Conservation (phyloP, 2,888 invertebrate species). For the Nasonia oneida region DNA sequence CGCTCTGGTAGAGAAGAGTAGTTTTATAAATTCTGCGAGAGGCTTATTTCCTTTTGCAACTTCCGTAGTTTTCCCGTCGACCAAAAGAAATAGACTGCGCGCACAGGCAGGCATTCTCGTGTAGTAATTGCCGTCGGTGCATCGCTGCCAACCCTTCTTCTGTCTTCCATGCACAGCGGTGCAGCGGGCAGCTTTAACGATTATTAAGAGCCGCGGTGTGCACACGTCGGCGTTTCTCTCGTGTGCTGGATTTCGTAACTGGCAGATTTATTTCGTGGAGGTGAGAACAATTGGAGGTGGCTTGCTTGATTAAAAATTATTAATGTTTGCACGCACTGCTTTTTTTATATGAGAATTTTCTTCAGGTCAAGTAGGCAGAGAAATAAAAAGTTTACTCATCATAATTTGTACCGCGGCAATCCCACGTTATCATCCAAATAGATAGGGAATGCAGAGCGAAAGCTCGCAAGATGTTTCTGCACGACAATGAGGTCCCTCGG, state of each 20-base stretch:
- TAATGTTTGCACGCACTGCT: too few species aligned
- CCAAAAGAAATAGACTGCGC: constrained; percentile 3
- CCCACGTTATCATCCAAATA: not conserved
- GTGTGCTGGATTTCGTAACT: not conserved
- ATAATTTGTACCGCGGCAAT: not conserved
- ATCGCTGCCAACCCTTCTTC: not conserved
- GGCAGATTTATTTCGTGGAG: not conserved
- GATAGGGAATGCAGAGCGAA: not conserved
- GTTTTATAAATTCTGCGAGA: constrained; percentile 46
- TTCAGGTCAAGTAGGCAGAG: too few species aligned
- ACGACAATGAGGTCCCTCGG: not conserved
- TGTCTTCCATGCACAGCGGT: constrained; percentile 31
- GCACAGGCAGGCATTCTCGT: constrained; percentile 13
- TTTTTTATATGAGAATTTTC: too few species aligned
- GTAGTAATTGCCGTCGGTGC: constrained; percentile 36
- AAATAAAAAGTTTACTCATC: too few species aligned
- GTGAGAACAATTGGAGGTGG: constrained; percentile 29
- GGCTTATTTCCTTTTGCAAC: not conserved
- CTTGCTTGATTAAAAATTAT: not conserved
- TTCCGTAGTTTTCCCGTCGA: constrained; percentile 13
- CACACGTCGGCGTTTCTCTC: not conserved
- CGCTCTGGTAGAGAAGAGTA: not conserved
- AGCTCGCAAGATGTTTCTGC: not conserved
- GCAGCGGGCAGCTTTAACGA: constrained; percentile 49
- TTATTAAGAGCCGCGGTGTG: constrained; percentile 49